phyloP scores from a whole-genome alignment of 2,113 vertebrate genomes.

The Sarotherodon lohbergeri region DNA sequence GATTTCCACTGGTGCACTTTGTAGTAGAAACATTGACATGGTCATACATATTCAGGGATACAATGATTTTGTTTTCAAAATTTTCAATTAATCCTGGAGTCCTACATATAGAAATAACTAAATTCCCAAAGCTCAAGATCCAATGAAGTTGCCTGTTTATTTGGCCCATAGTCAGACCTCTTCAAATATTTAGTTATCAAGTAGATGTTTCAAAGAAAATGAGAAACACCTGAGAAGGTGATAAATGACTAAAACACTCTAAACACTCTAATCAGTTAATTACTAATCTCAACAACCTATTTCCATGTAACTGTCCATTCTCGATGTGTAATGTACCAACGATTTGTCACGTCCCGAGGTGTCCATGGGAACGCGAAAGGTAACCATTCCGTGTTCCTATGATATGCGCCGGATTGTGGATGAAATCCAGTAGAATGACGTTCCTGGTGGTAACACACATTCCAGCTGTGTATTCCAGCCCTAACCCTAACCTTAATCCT shows the following conservation, averaged over 20 bases:
- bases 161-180: background rate
- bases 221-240: background rate
- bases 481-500: background rate
- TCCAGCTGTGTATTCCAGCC: background rate
- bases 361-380: background rate
- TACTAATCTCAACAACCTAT: too few relatives aligned
- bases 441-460: background rate
- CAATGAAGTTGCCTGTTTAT: background rate
- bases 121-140: background rate
- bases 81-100: background rate
- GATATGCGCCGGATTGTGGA: background rate
- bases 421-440: background rate
- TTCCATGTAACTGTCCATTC: background rate
- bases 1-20: background rate
- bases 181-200: background rate
- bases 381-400: accelerated
- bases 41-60: background rate
- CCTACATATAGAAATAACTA: background rate
- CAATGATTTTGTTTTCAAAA: background rate
- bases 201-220: background rate
- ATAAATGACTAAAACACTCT: background rate
- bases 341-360: too few relatives aligned
- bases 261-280: background rate
- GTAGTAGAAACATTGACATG: background rate
- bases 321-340: too few relatives aligned